Percentiles rank a stretch among this genome's conserved stretches.
Evolutionary conservation across 2,797 vertebrate species (phyloP).

Genomic region (Sebastes reedi): DNA sequence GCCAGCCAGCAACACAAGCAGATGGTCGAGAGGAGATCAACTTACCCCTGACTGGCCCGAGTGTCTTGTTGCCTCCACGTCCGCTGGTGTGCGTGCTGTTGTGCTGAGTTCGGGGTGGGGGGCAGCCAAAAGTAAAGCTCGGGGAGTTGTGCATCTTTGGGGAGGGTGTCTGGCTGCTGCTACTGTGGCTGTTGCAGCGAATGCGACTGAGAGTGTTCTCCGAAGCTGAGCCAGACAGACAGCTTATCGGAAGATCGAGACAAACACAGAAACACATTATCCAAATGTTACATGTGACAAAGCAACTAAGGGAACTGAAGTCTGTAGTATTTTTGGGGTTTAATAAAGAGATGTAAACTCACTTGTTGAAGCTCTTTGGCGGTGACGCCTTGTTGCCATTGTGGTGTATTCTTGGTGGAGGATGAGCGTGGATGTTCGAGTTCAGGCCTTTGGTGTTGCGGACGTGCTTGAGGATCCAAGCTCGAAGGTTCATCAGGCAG

Average conservation of each 20-base stretch:
- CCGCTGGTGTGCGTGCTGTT: conserved; percentile 62
- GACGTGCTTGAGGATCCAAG: conserved; percentile 94
- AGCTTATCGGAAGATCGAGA: conserved; percentile 63
- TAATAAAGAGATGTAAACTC: conserved; percentile 52
- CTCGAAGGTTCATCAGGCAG: conserved; percentile 91
- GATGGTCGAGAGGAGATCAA: background rate
- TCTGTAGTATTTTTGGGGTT: background rate
- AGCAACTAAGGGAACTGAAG: fast-evolving
- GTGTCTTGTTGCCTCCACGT: conserved; percentile 71
- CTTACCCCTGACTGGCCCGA: conserved; percentile 90
- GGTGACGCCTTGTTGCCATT: conserved; percentile 76
- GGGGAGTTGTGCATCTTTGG: conserved; percentile 88
- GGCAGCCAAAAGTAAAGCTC: conserved; percentile 89
- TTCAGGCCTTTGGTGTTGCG: conserved; percentile 86
- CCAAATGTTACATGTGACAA: background rate
- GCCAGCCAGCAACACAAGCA: background rate
- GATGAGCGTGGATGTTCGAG: conserved; percentile 70
- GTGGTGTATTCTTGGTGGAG: conserved; percentile 54
- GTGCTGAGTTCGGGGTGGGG: conserved; percentile 63
- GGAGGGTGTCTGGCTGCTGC: conserved; percentile 86
- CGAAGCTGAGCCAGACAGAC: conserved; percentile 83
- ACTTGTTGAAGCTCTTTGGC: conserved; percentile 86
- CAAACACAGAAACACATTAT: background rate
- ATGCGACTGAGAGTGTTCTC: conserved; percentile 84
- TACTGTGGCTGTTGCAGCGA: conserved; percentile 86